phyloP scores from a whole-genome alignment of 2,113 vertebrate genomes.

The Cyanoliseus patagonus region DNA sequence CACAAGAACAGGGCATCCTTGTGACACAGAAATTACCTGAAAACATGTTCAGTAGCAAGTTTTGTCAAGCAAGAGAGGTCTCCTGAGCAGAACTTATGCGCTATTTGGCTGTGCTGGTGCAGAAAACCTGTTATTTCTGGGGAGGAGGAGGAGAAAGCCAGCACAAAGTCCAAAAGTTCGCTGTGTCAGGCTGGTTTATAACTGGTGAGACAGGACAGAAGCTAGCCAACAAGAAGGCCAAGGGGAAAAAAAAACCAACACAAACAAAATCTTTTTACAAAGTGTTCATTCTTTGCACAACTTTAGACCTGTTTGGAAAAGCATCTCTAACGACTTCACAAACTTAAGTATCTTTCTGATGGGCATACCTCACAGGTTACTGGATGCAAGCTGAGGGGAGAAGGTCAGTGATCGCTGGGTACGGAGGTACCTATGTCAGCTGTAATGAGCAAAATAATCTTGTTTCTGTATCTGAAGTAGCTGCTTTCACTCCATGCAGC shows the following conservation, averaged over 20 bases:
- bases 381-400: background rate
- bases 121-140: background rate
- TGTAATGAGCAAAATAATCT: background rate
- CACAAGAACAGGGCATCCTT: background rate
- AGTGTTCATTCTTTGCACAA: background rate
- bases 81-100: background rate
- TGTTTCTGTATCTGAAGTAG: background rate
- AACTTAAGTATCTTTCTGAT: background rate
- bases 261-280: background rate
- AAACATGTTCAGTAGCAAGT: background rate
- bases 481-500: background rate
- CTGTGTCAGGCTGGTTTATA: background rate
- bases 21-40: background rate
- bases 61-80: background rate
- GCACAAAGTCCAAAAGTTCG: background rate
- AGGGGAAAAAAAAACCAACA: background rate
- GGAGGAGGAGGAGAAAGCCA: background rate
- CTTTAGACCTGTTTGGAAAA: background rate
- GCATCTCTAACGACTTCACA: background rate
- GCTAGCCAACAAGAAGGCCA: background rate
- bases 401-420: background rate
- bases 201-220: background rate
- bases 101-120: background rate
- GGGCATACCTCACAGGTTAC: background rate
- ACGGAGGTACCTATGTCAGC: rapidly evolving